A percentile compares a stretch with the other conserved stretches of the same genome.
Conservation (phyloP, 2,888 invertebrate genomes). For the Hermaeophaga mercurialis region DNA sequence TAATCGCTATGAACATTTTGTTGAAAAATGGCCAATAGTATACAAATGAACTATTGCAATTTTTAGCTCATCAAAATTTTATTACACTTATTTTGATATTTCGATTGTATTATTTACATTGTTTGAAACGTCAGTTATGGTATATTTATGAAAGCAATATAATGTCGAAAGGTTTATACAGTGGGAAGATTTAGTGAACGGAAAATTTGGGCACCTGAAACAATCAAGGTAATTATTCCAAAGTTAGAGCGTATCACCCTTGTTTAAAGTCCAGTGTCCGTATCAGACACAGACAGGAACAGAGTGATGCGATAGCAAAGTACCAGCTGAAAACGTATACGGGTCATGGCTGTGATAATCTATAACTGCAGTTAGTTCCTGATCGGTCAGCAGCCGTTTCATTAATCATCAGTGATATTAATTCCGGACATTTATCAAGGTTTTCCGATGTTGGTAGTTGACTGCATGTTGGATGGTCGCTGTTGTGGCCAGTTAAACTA, state of each 20-base stretch:
- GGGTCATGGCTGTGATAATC: conserved; percentile 35
- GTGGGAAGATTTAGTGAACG: background rate
- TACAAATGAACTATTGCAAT: too few relatives aligned
- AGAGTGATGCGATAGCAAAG: conserved; percentile 2
- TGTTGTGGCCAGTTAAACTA: conserved; percentile 42
- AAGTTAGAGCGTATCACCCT: background rate
- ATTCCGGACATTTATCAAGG: conserved; percentile 54
- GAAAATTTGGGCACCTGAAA: conserved; percentile 1
- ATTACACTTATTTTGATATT: too few relatives aligned
- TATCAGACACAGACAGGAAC: background rate
- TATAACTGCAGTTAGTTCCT: conserved; percentile 47
- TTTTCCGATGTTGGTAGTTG: conserved; percentile 46
- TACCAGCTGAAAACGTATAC: conserved; percentile 18
- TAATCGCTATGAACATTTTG: too few relatives aligned
- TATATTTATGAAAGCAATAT: too few relatives aligned
- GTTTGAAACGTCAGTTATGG: too few relatives aligned
- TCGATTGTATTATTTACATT: too few relatives aligned
- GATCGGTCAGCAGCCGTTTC: conserved; percentile 48
- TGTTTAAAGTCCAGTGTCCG: background rate
- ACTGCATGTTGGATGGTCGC: conserved; percentile 26
- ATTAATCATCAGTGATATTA: conserved; percentile 55
- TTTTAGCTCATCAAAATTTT: too few relatives aligned
- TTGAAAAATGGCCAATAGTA: too few relatives aligned
- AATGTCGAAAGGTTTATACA: background rate
- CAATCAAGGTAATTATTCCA: conserved; percentile 2